Conservation (phyloP, 64 coral and sea anemone genomes). For the Montipora cactus region DNA sequence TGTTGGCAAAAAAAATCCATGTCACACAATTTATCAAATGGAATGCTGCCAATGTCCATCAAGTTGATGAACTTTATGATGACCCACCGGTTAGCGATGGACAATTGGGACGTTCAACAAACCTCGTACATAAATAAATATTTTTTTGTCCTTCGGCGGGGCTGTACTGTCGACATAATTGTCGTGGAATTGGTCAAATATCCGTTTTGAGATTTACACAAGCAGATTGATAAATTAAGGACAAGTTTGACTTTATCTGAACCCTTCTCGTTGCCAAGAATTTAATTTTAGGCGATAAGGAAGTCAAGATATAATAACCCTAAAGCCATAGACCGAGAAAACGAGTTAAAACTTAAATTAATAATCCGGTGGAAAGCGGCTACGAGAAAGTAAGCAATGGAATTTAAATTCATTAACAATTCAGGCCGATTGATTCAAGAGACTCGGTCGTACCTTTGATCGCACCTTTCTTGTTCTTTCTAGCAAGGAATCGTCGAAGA, state of each 20-base stretch:
- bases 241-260: not conserved
- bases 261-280: not conserved
- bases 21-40: slow-evolving; percentile 47
- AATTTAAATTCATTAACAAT: slow-evolving; percentile 53
- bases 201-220: not conserved
- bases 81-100: slow-evolving; percentile 1
- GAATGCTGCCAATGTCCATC: slow-evolving; percentile 29
- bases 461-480: slow-evolving; percentile 87
- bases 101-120: slow-evolving; percentile 6
- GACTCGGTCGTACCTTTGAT: slow-evolving; percentile 74
- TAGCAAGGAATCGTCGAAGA: slow-evolving; percentile 84
- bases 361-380: not conserved
- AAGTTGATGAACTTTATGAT: slow-evolving; percentile 20
- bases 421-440: slow-evolving; percentile 5
- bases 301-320: slow-evolving; percentile 1
- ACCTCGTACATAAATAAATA: slow-evolving; percentile 5
- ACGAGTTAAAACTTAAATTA: slow-evolving; percentile 1
- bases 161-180: not conserved
- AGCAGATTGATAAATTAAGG: not conserved
- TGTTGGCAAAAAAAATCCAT: slow-evolving; percentile 10
- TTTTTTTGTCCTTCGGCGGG: not conserved
- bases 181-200: not conserved
- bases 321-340: not conserved
- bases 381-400: slow-evolving; percentile 15
- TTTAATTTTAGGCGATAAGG: not conserved